Conservation (phyloP, 2,888 invertebrate genomes). For the Pseudococcus longispinus region DNA sequence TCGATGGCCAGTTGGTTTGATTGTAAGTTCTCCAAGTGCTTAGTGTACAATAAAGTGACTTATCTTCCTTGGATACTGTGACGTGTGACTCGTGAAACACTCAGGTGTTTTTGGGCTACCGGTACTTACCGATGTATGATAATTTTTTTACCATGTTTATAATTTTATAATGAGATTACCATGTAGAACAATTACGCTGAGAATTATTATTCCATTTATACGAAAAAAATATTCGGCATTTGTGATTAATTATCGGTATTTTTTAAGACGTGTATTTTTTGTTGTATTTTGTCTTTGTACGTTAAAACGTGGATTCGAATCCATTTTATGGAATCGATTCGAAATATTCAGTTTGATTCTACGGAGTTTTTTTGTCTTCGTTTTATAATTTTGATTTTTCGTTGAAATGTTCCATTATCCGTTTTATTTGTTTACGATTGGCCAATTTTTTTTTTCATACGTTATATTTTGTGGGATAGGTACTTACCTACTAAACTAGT, state of each 20-base stretch:
- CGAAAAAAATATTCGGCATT: background rate
- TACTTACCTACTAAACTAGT: background rate
- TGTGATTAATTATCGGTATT: background rate
- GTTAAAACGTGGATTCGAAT: background rate
- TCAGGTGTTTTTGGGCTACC: background rate
- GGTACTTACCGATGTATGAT: background rate
- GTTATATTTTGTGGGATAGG: no score
- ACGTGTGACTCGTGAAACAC: background rate
- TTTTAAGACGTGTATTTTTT: background rate
- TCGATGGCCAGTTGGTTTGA: conserved; percentile 55
- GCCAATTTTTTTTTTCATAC: background rate
- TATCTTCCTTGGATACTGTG: background rate
- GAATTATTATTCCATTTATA: background rate
- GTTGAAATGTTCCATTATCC: background rate
- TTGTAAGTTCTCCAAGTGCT: conserved; percentile 12
- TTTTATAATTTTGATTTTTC: background rate
- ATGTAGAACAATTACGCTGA: conserved; percentile 29
- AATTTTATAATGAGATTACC: conserved; percentile 32
- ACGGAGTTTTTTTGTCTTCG: background rate
- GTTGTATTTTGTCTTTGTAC: background rate
- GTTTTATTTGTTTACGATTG: background rate
- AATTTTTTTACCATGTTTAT: conserved; percentile 38
- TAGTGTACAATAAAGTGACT: background rate
- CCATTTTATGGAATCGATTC: background rate
- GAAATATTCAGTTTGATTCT: no score